Evolutionary conservation across 2,797 vertebrate genomes (phyloP), one percentile per base, ranked within the genome.

Genomic region (Tachyglossus aculeatus): DNA sequence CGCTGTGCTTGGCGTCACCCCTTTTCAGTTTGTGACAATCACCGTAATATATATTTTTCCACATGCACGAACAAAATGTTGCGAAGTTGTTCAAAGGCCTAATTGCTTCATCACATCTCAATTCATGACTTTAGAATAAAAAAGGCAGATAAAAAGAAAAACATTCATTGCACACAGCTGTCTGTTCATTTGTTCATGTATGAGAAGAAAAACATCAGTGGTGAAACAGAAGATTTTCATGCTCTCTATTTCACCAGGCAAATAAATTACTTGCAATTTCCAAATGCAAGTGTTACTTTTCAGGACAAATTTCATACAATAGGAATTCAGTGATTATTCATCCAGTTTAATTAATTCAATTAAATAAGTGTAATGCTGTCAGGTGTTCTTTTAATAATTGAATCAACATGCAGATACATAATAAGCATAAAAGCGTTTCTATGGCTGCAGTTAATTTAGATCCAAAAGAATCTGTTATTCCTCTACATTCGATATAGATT

Each of bases 311-410:
- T 92, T 91, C 85, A 90, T 90, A 92, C 90, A 94, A 86, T 85
- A 89, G 81, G 86, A 94, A 92, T 93, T 92, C 91, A 89, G 86
- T 91, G 90, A 89, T 91, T 94, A 92, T 94, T 94, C 90, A 94
- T 87, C 88, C 90, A 78, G 92, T 93, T 94, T 94, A 95, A 95
- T 95, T 94, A 95, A 96, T 96, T 95, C 92, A 95, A 95, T 94
- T 94, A 95, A 94, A 94, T 95, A 94, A 91, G 90, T 93, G 91
- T 92, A 92, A 91, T 92, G 93, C 95, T 95, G 93, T 94, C 94
- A 94, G 93, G 93, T 94, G 87, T 94, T 92, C 86, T 91, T 93
- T 95, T 95, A 92, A 94, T 96, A 96, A 96, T 95, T 96, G 94
- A 94, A 92, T 95, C 95, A 96, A 95, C 93, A 94, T 92, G 92